Base-by-base conservation (phyloP, 2,113 vertebrate species). In the Trichomycterus rosablanca region DNA sequence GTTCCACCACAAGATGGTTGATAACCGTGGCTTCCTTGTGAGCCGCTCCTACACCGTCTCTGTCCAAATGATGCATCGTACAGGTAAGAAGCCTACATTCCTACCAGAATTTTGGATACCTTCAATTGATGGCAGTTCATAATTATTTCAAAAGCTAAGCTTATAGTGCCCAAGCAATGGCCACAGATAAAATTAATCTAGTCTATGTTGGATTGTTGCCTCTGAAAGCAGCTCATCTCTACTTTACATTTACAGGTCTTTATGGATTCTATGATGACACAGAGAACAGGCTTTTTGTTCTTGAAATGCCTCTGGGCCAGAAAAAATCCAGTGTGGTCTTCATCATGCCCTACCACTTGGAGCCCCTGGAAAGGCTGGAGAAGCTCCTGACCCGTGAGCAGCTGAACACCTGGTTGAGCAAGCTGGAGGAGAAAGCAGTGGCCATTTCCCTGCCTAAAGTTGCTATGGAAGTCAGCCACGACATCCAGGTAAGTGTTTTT, bases 1-100 rank as follows among this genome's bases (percentile, higher is more conserved):
- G 67, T 98, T 98, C 78, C 93, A 97, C 19, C 91, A 96, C 6
- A 89, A 90, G 80, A 97, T 98, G 96, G 96, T 98, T 40, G 96
- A 98, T 80, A 89, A 81, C 60, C 93, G 96, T 53, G 90, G 84
- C 46, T 98, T 98, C 82, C 88, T 96, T 80, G 93, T 96, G 49
- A 85, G 76, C 5, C 91, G 91, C n/a, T 98, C 96, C 37, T 91
- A 89, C 67, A 91, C 91, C 0, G 62, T 98, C 18, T 85, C 83
- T 2, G 74, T 98, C 70, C 81, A 89, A 15, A 98, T 98, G 96
- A 99, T 98, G 95, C 96, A 98, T 70, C 92, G 95, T 45, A 99
- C 96, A 48, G 96, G 96, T 97, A 68, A 74, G 76, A 42, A 28
- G 7, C 18, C 43, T 7, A 18, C 11, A 59, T 39, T 6, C 46